Evolutionary conservation across 2,888 invertebrate species (phyloP).

Genomic region (Diachrysia chrysitis): DNA sequence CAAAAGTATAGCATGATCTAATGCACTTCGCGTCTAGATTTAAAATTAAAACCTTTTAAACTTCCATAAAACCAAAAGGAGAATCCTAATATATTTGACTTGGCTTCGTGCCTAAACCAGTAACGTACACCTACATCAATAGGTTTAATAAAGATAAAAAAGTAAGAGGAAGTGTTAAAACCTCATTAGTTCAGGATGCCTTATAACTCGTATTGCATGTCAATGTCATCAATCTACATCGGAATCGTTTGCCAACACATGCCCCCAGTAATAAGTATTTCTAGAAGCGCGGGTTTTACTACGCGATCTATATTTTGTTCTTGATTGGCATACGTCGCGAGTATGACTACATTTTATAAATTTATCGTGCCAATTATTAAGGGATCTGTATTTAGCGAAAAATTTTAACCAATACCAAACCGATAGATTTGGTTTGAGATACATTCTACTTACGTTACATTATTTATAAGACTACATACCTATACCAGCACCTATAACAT

Average conservation of each 20-base stretch:
- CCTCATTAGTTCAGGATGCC: constrained; percentile 20
- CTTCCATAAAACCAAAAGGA: constrained; percentile 4
- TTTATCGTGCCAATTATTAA: constrained; percentile 18
- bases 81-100: constrained; percentile 21
- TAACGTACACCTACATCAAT: constrained; percentile 26
- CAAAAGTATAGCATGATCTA: not conserved
- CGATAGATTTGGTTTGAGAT: not conserved
- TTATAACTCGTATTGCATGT: constrained; percentile 40
- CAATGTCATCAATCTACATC: constrained; percentile 67
- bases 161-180: constrained; percentile 22
- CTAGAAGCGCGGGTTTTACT: constrained; percentile 58
- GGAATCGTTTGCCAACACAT: constrained; percentile 53
- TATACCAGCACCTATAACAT: no score
- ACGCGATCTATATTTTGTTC: constrained; percentile 56
- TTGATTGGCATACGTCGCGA: constrained; percentile 40
- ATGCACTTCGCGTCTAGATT: not conserved
- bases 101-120: constrained; percentile 29
- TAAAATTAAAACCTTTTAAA: not conserved
- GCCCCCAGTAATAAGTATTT: constrained; percentile 62
- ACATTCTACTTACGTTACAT: not conserved
- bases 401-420: not conserved
- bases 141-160: constrained; percentile 15
- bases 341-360: constrained; percentile 25
- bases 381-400: not conserved
- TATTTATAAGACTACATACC: no score